These are phyloP conservation scores for Leuciscus idus DNA, from an alignment of 2,113 vertebrate genomes.

Conservation along the genomic window DNA sequence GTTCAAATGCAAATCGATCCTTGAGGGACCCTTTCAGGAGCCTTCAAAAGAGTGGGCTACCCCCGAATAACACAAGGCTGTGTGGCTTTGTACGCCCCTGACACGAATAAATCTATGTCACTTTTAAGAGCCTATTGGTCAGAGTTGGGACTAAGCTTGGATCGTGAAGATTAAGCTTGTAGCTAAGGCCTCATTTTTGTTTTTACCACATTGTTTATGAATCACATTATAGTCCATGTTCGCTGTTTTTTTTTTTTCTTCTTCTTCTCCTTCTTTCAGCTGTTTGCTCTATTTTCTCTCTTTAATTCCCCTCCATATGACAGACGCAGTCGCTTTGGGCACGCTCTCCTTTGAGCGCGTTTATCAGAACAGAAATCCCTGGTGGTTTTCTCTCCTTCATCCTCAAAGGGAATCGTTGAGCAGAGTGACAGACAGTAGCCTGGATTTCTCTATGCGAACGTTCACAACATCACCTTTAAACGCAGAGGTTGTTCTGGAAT, in stretches of 20 bases:
- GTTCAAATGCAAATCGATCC: constrained; percentile 60
- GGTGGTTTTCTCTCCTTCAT: constrained; percentile 71
- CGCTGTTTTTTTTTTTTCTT: no score
- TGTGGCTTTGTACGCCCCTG: constrained; percentile 45
- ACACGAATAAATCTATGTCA: constrained; percentile 34
- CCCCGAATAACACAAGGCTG: constrained; percentile 38
- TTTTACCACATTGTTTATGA: constrained; percentile 11
- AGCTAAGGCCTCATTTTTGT: not conserved
- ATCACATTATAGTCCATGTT: constrained; percentile 12
- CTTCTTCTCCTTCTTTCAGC: not conserved
- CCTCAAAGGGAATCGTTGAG: constrained; percentile 76
- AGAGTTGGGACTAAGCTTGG: constrained; percentile 31
- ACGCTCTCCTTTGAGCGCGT: constrained; percentile 23
- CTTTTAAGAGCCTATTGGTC: constrained; percentile 21
- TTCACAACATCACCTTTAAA: constrained; percentile 69
- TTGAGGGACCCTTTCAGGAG: constrained; percentile 56
- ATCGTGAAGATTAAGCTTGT: constrained; percentile 41
- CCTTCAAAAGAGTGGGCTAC: constrained; percentile 45
- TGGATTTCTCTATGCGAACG: constrained; percentile 55
- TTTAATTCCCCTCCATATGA: constrained; percentile 29
- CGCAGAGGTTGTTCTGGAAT: constrained; percentile 59
- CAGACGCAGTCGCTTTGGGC: constrained; percentile 15
- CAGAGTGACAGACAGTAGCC: constrained; percentile 66
- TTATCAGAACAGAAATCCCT: constrained; percentile 55
- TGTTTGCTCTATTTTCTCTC: constrained; percentile 17